These are phyloP conservation scores for Sorex araneus DNA, from an alignment of 2,113 vertebrate species.

Conservation along the genomic window DNA sequence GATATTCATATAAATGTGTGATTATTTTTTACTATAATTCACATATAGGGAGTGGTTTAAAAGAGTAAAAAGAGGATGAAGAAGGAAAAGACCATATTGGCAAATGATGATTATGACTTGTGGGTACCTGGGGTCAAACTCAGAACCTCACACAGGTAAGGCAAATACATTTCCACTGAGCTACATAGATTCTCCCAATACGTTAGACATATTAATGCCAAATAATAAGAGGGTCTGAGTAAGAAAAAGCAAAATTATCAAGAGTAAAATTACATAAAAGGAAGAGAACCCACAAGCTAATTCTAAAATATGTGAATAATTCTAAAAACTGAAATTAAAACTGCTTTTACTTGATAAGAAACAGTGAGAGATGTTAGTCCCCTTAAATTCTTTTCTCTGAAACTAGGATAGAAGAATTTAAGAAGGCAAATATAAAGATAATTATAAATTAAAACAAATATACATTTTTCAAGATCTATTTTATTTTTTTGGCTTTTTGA, in stretches of 20 bases:
- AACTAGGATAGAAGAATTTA: conserved; percentile 1
- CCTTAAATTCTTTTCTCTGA: conserved; percentile 6
- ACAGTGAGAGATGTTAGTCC: neutral
- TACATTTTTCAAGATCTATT: neutral
- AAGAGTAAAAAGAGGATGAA: neutral
- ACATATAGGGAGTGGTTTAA: neutral
- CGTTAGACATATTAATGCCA: neutral
- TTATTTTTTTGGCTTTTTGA: too few species aligned
- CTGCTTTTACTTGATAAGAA: neutral
- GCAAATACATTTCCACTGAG: too few species aligned
- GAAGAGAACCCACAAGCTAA: neutral
- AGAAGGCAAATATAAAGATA: conserved; percentile 38
- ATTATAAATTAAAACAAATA: neutral
- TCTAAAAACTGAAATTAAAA: conserved; percentile 20
- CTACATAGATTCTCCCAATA: too few species aligned
- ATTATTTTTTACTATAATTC: conserved; percentile 18
- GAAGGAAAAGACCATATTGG: neutral
- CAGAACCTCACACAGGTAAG: too few species aligned
- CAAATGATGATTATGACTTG: neutral
- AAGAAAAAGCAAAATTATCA: neutral
- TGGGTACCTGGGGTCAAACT: too few species aligned
- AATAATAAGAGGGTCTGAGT: fast-evolving
- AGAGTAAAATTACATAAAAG: neutral
- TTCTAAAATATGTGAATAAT: neutral
- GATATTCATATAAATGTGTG: neutral